These are phyloP conservation scores for Ormyrus nitidulus DNA, from an alignment of 2,888 invertebrate species.

Conservation along the genomic window DNA sequence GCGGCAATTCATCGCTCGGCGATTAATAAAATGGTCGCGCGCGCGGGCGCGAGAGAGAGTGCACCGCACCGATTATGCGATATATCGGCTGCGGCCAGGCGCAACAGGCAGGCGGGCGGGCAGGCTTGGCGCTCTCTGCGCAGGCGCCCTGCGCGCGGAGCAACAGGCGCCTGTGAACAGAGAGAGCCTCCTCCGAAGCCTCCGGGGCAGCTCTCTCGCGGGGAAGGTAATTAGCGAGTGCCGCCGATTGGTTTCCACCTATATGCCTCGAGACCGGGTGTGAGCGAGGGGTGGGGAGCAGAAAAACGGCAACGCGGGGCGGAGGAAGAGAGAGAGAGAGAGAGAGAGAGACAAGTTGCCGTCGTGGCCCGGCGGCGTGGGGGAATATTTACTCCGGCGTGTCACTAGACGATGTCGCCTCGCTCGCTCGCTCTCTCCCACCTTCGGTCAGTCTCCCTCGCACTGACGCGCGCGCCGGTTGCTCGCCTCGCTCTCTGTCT, in stretches of 20 bases:
- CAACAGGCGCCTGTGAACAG: no score
- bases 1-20: no score
- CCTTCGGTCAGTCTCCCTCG: slow-evolving; percentile 42
- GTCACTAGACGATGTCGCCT: slow-evolving; percentile 31
- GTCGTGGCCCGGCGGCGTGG: slow-evolving; percentile 13
- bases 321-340: neutral
- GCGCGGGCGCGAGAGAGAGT: no score
- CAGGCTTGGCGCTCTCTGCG: no score
- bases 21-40: no score
- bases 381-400: slow-evolving; percentile 52
- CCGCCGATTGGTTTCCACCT: neutral
- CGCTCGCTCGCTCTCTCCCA: neutral
- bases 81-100: no score
- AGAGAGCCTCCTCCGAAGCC: no score
- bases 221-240: neutral
- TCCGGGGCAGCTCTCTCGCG: no score
- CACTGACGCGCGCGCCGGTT: slow-evolving; percentile 43
- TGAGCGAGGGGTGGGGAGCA: neutral
- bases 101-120: no score
- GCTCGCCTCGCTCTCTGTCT: slow-evolving; percentile 15
- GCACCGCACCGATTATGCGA: no score
- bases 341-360: slow-evolving; percentile 2
- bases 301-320: neutral
- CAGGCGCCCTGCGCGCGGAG: no score
- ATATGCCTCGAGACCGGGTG: neutral